Evolutionary conservation across 2,797 vertebrate species (phyloP), one percentile per base, ranked within the genome.

Genomic region (Poecilia gillii): DNA sequence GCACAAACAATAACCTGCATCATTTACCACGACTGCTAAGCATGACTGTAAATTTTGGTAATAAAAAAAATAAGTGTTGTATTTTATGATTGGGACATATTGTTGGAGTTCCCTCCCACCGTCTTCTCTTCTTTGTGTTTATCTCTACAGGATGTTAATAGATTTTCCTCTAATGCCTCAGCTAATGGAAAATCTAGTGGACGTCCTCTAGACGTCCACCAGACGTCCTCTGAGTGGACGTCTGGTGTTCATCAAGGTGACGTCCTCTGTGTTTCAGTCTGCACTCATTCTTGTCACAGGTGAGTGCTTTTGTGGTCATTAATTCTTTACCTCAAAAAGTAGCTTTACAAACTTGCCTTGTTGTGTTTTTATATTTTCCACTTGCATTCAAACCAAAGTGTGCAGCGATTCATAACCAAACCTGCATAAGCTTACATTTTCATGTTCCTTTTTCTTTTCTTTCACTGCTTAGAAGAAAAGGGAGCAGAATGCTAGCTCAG

Each of bases 251-350:
- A 95, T 79, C 73, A 0, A 0, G 81, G 93, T 0, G 72, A 73
- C 3, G 75, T 96, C 79, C 84, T 96, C 94, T 12, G 94, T 93
- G 0, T 96, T 97, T 89, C 93, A 91, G 47, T 94, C 96, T 53
- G 96, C 96, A 0, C 89, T 93, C 64, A 94, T 92, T 75, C 93
- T 97, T 18, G 94, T 91, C 71, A 95, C 96, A 94, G 96, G 93
- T 95, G 89, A 73, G 90, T 87, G 77, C 72, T 20, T 85, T 64
- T 79, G 28, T 28, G 8, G 43, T 2, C 36, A 39, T 4, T 14
- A 31, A 47, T 62, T 74, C 28, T 82, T 41, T 25, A 41, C 23
- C 57, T 39, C 13, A 46, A 45, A 28, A 23, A 41, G 1, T 31
- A 13, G 16, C 49, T 49, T 66, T 33, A 23, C 36, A 9, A 45